Evolutionary conservation across 2,888 invertebrate species (phyloP), one percentile per base, ranked within the genome.

Genomic region (Tryphoninae sp.): DNA sequence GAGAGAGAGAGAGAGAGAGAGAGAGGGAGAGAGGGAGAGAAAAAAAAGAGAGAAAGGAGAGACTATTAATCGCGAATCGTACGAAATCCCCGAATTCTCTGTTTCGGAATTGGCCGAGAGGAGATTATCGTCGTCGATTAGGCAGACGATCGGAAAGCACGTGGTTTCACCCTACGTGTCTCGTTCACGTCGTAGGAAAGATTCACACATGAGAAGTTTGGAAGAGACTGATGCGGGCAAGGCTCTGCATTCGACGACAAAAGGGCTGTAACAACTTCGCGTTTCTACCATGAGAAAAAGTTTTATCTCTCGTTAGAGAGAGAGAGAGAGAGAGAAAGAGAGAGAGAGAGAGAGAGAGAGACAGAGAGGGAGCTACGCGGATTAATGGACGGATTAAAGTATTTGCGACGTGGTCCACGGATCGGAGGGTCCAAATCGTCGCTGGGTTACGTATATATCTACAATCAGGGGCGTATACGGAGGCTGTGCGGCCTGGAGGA

Each of bases 371-470:
- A 77, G 79, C 73, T 77, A 71, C 64, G 64, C 81, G 92, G 91
- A 91, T 92, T 92, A 91, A 92, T 91, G 89, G 91, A 88, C 83
- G 91, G 91, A 91, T 92, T 92, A 92, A 91, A 91, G 91, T 91
- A 91, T 92, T 91, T 91, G 91, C 86, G 85, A 80, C 78, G 76
- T 72, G 80, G 76, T 82, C 71, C 55, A 64, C 67, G 67, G 90
- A 91, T 91, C 89, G 89, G 90, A 58, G 51, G 79, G 81, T 73
- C 74, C 87, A 88, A 89, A 90, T 90, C 89, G 89, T 86, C 49
- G 49, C 55, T 67, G 53, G 68, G 55, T 61, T 33, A 55, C 19
- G 22, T 33, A 64, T 16, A 42, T n/a, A 64, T 3, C 33, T 22
- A 40, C n/a, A 40, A 0, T 9, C 19, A 53, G 26, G 26, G 33